Conservation (phyloP, 1,140 invertebrate genomes). For the Trachymyrmex cornetzi region DNA sequence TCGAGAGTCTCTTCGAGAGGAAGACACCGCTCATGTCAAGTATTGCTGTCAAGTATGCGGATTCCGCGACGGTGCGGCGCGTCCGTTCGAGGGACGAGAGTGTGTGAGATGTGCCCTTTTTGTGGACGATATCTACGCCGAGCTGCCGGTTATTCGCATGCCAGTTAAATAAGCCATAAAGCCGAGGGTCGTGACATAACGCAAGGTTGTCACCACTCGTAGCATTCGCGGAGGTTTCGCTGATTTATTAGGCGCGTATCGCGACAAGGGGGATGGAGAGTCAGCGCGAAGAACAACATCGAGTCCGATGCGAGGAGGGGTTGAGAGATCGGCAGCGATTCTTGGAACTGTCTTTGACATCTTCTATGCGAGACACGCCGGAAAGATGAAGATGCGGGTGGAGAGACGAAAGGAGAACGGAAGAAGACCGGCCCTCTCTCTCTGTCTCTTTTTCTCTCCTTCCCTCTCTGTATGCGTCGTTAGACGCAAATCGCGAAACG, state of each 20-base stretch:
- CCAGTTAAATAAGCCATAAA: constrained; percentile 77
- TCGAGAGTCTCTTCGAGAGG: constrained; percentile 56
- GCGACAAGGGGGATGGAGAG: constrained; percentile 42
- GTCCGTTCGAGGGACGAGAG: constrained; percentile 28
- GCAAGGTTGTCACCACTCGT: constrained; percentile 64
- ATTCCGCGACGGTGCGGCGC: constrained; percentile 59
- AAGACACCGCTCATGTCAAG: constrained; percentile 53
- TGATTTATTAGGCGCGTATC: constrained; percentile 58
- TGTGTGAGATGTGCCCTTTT: constrained; percentile 12
- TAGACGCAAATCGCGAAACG: constrained; percentile 70
- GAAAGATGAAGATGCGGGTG: constrained; percentile 13
- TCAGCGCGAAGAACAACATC: constrained; percentile 60
- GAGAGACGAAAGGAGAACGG: constrained; percentile 12
- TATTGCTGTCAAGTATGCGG: constrained; percentile 44
- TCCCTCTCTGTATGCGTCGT: constrained; percentile 67
- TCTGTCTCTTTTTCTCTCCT: constrained; percentile 29
- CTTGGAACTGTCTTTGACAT: constrained; percentile 71
- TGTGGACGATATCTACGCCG: constrained; percentile 20
- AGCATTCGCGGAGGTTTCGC: constrained; percentile 57
- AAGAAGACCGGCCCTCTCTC: constrained; percentile 32
- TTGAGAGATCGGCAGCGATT: constrained; percentile 66
- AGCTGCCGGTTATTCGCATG: constrained; percentile 40
- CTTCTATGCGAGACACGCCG: constrained; percentile 50
- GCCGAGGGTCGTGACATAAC: constrained; percentile 67
- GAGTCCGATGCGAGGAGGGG: constrained; percentile 53